Base-by-base conservation (phyloP, 2,888 invertebrate species). In the Acrobasis suavella region DNA sequence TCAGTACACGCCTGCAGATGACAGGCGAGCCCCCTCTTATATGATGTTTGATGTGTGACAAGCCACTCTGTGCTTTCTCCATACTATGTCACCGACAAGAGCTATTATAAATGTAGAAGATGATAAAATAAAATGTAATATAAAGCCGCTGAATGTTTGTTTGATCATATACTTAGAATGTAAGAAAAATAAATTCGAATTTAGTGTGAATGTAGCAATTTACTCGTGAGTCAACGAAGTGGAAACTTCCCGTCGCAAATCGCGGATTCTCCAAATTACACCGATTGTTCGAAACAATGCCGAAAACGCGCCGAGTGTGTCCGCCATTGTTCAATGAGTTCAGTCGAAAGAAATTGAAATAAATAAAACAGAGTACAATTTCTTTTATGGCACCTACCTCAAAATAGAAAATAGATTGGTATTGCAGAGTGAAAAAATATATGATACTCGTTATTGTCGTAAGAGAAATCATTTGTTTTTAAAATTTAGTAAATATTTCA, bases 271-370 rank as follows among this genome's bases (percentile, higher is more conserved):
- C 16, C 16, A 55, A 55, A 55, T 55, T 39, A 39, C 55, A 38
- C 10, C 39, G 55, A 55, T 55, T 55, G 55, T 55, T 55, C 15
- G 55, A 38, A 39, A 55, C 38, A 55, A 52, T 37, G 55, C 9
- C 16, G 16, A 55, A 52, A 38, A 16, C 15, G 54, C 38, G 37
- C 15, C 39, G 16, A 55, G 55, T 39, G 12, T 16, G 39, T 16
- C 37, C 37, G 12, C 54, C 15, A 14, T 51, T 54, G 37, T 54
- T 38, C 38, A 46, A 14, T 42, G 7, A 12, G 10, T 42, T 14
- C 42, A 14, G n/a, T 46, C n/a, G n/a, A 46, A 46, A 46, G 12
- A 46, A 46, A 46, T 46, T 46, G 6, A 14, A 46, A 46, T 14
- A 46, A 12, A 46, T n/a, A 42, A 3, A 42, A 42, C 42, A 42